phyloP scores from a whole-genome alignment of 2,888 invertebrate genomes.

The Cacoxenus indagator region DNA sequence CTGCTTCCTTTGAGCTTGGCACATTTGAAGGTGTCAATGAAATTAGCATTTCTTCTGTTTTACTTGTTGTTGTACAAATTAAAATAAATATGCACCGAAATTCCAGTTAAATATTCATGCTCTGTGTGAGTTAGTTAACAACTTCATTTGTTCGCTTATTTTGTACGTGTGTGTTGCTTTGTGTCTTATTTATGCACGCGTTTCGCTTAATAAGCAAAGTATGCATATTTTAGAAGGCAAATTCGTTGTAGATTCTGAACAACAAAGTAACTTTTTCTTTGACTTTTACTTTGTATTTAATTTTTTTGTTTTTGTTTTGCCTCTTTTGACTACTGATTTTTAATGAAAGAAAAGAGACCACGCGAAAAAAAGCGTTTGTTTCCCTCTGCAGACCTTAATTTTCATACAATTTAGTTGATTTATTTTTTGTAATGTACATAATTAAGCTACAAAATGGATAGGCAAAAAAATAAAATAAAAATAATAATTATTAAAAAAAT shows the following conservation, averaged over 20 bases:
- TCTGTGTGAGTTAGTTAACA: neutral
- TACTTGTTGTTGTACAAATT: constrained; percentile 45
- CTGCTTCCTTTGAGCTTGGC: constrained; percentile 10
- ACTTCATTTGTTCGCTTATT: neutral
- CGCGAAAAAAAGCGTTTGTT: too few relatives aligned
- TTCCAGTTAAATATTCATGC: constrained; percentile 58
- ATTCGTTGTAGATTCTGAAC: too few relatives aligned
- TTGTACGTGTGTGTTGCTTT: neutral
- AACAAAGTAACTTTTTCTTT: too few relatives aligned
- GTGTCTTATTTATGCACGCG: constrained; percentile 14
- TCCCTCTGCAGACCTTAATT: too few relatives aligned
- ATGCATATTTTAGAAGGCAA: too few relatives aligned
- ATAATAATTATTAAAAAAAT: too few relatives aligned
- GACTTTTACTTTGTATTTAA: too few relatives aligned
- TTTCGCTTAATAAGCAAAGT: neutral
- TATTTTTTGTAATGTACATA: neutral
- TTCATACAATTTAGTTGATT: too few relatives aligned
- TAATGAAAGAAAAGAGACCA: too few relatives aligned
- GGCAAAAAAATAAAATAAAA: neutral
- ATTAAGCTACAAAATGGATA: neutral
- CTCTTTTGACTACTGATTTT: too few relatives aligned
- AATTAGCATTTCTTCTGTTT: constrained; percentile 61
- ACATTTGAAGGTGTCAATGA: constrained; percentile 53
- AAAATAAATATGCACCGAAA: constrained; percentile 38
- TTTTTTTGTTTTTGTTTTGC: too few relatives aligned